Conservation (phyloP, 2,797 vertebrate species). For the Tadarida brasiliensis region DNA sequence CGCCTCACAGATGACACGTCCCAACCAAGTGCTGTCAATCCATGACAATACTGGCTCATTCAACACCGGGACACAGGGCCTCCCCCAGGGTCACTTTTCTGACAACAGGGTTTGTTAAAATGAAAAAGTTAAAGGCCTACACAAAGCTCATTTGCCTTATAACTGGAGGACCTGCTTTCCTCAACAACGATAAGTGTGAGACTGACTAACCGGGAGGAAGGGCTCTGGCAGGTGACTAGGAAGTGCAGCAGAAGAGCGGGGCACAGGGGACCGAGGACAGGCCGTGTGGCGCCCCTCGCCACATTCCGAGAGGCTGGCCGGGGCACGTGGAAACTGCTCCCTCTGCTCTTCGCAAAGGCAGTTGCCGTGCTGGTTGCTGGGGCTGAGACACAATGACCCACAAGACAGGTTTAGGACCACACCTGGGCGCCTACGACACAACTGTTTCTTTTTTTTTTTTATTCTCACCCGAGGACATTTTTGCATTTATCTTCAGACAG, state of each 20-base stretch:
- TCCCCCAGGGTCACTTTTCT: neutral
- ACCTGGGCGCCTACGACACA: fast-evolving
- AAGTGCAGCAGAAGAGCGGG: no score
- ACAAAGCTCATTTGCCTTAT: fast-evolving
- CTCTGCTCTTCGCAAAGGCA: fast-evolving
- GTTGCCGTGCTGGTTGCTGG: fast-evolving
- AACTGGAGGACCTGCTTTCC: fast-evolving
- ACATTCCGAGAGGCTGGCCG: fast-evolving
- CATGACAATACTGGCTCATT: fast-evolving
- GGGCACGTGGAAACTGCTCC: fast-evolving
- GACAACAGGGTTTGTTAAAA: neutral
- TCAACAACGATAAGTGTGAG: fast-evolving
- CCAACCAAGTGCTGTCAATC: fast-evolving
- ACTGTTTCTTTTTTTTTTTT: no score
- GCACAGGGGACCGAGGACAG: fast-evolving
- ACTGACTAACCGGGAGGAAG: fast-evolving
- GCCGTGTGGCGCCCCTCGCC: fast-evolving
- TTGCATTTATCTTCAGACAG: no score
- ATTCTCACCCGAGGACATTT: no score
- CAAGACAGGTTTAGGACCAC: fast-evolving
- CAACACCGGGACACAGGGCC: fast-evolving
- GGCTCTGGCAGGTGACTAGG: neutral
- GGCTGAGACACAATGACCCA: fast-evolving
- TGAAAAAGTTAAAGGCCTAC: neutral
- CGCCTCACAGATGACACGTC: fast-evolving